Base-by-base conservation (phyloP, 2,888 invertebrate species). In the Ichneumoninae sp. region DNA sequence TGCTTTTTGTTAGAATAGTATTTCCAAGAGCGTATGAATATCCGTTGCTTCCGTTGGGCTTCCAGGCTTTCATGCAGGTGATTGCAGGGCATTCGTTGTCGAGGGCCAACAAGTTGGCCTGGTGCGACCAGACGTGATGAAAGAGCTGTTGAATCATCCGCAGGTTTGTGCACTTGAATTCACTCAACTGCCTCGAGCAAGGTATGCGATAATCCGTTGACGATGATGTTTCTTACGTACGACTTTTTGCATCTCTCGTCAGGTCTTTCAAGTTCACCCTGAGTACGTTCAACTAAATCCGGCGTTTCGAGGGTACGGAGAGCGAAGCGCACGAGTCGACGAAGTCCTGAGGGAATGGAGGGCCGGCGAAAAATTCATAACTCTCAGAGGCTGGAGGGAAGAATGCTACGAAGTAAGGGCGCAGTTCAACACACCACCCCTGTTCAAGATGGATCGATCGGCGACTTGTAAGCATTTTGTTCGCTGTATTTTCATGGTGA, bases 381-480 rank as follows among this genome's bases (percentile, higher is more conserved):
- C 98, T 62, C 94, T 98, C 8, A 96, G 96, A 92, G 98, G 98
- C 22, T 99, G 98, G 98, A 95, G 98, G 92, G 97, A 98, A 95
- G 98, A 99, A 97, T 97, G 97, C 94, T 98, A 97, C 93, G 97
- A 98, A 94, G 98, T 98, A n/a, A 96, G 97, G 92, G 96, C 96
- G 84, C 97, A 97, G 93, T 96, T 95, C 90, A 95, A 94, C 86
- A 95, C 95, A 69, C 93, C 94, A 76, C 95, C 96, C 74, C 93
- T 96, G 36, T 94, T 96, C 89, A 95, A 96, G 93, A 98, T 99
- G 97, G 99, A 99, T 93, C 95, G 99, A 87, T 97, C 98, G 82
- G 98, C 98, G 81, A 97, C 98, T 84, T 98, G 98, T 95, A 93
- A 94, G 94, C 94, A 65, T 77, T 66, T 74, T 1, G 77, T 65